Conservation (phyloP, 1,140 invertebrate genomes). For the Brachionus angularis region DNA sequence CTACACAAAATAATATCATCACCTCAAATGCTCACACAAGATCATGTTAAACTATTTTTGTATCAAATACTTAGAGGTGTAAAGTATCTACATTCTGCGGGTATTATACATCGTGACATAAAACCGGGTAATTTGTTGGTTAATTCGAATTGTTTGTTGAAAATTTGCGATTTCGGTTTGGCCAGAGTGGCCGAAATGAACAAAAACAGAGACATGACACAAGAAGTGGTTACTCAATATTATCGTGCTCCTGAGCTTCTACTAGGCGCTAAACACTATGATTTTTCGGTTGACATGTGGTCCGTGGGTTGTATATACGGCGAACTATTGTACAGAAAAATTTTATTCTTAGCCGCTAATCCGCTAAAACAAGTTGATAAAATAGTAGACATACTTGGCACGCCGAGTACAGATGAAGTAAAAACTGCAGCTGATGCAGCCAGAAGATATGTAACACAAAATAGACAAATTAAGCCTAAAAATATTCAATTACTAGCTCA, state of each 20-base stretch:
- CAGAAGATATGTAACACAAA: constrained; percentile 14
- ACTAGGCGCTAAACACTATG: constrained; percentile 60
- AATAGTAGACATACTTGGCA: constrained; percentile 39
- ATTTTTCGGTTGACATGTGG: constrained; percentile 91
- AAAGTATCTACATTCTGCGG: constrained; percentile 94
- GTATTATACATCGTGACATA: constrained; percentile 95
- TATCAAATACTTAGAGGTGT: constrained; percentile 99
- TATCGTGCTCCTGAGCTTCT: constrained; percentile 69
- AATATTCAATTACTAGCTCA: constrained; percentile 25
- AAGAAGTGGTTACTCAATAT: constrained; percentile 87
- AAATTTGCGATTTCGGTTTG: constrained; percentile 97
- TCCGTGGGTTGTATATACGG: constrained; percentile 99
- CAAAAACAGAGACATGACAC: constrained; percentile 73
- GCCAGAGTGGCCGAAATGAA: constrained; percentile 90
- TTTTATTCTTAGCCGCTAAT: constrained; percentile 81
- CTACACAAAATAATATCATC: constrained; percentile 99
- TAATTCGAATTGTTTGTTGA: constrained; percentile 95
- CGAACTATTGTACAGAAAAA: constrained; percentile 84
- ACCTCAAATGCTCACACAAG: constrained; percentile 90
- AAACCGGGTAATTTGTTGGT: constrained; percentile 98
- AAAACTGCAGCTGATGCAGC: constrained; percentile 39
- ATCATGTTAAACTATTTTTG: constrained; percentile 99
- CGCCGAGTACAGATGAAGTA: constrained; percentile 45
- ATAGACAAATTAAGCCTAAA: constrained; percentile 1
- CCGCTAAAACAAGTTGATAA: constrained; percentile 38